Conservation (phyloP, 2,888 invertebrate species). For the Acrobasis suavella region DNA sequence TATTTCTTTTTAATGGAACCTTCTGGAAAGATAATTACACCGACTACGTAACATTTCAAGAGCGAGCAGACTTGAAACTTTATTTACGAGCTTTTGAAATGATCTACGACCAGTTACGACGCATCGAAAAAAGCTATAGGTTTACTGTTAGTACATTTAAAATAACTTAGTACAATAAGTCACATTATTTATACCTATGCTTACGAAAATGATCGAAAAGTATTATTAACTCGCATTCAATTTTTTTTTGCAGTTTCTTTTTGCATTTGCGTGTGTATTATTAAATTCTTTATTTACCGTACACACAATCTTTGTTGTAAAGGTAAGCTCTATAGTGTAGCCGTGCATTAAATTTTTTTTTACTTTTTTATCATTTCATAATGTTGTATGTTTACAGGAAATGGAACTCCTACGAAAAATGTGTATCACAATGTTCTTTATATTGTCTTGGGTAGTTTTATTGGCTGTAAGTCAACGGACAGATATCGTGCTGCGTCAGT, state of each 20-base stretch:
- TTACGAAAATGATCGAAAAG: not conserved
- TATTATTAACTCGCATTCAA: not conserved
- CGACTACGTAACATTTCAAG: conserved; percentile 48
- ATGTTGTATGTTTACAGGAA: conserved; percentile 36
- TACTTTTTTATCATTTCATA: not conserved
- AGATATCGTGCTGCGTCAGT: conserved; percentile 52
- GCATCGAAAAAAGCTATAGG: conserved; percentile 42
- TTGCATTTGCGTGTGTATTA: not conserved
- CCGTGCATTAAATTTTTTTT: not conserved
- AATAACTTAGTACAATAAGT: too few relatives aligned
- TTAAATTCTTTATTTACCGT: not conserved
- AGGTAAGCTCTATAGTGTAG: not conserved
- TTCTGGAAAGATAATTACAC: conserved; percentile 55
- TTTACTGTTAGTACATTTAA: conserved; percentile 47
- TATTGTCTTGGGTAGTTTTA: conserved; percentile 46
- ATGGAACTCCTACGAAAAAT: conserved; percentile 42
- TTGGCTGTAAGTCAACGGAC: conserved; percentile 45
- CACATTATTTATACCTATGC: too few relatives aligned
- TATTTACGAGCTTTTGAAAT: conserved; percentile 46
- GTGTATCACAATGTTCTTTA: conserved; percentile 24
- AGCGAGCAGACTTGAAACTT: conserved; percentile 38
- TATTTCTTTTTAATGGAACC: conserved; percentile 46
- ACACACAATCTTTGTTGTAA: conserved; percentile 3
- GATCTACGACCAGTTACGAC: conserved; percentile 45
- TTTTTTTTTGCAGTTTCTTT: conserved; percentile 2